Conservation (phyloP, 1,140 invertebrate genomes). For the Drosophila punjabiensis region DNA sequence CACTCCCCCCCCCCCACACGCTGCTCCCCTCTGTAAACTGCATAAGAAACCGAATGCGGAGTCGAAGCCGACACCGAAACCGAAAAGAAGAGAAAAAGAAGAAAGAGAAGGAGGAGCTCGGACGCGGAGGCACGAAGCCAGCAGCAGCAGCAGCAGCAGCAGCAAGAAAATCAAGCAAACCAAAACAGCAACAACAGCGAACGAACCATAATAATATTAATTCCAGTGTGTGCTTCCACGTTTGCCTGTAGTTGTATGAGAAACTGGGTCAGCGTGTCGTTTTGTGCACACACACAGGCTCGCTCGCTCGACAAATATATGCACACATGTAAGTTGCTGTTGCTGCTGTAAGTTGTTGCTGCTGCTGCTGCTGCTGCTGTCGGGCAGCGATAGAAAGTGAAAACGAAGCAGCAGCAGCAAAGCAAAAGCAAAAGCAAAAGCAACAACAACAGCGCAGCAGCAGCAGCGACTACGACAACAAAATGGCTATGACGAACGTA, state of each 20-base stretch:
- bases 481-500: slow-evolving; percentile 77
- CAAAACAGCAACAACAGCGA: slow-evolving; percentile 58
- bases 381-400: slow-evolving; percentile 80
- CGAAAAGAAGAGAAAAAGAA: slow-evolving; percentile 11
- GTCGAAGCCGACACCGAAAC: neutral
- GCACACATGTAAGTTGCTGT: slow-evolving; percentile 79
- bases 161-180: slow-evolving; percentile 78
- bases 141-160: slow-evolving; percentile 6
- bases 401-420: slow-evolving; percentile 67
- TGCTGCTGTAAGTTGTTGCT: slow-evolving; percentile 52
- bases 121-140: slow-evolving; percentile 60
- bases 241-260: slow-evolving; percentile 73
- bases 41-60: slow-evolving; percentile 67
- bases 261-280: slow-evolving; percentile 83
- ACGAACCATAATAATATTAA: slow-evolving; percentile 82
- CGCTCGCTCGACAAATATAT: slow-evolving; percentile 61
- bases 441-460: slow-evolving; percentile 20
- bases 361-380: slow-evolving; percentile 53
- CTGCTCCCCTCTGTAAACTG: slow-evolving; percentile 32
- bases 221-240: slow-evolving; percentile 81
- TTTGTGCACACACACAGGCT: slow-evolving; percentile 58
- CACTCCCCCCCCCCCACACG: neutral
- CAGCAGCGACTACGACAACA: slow-evolving; percentile 78
- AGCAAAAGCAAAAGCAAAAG: slow-evolving; percentile 36
- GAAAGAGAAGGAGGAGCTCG: slow-evolving; percentile 35